Evolutionary conservation across 2,113 vertebrate genomes (phyloP), one percentile per base, ranked within the genome.

Genomic region (Ranitomeya imitator): DNA sequence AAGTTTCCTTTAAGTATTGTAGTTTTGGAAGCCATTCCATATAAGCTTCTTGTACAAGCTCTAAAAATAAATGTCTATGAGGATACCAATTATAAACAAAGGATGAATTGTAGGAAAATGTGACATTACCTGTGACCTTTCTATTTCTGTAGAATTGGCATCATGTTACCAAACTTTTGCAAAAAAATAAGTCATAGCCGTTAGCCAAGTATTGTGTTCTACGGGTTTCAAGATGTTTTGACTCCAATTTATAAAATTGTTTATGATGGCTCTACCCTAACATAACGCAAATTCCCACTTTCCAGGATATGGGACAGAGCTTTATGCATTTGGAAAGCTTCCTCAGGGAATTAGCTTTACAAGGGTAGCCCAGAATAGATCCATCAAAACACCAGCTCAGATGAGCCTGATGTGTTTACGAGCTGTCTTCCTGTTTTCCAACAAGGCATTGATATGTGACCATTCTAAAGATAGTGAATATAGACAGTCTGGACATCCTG

Each of bases 341-440:
- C 87, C 87, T 54, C 15, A n/a, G 87, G 87, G 81, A 85, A 31
- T 63, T 37, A 31, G 59, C 7, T 63, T 76, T 55, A 26, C 15
- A 85, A 78, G 61, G 21, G 74, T 8, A 55, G 51, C 21, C 45
- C 21, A 69, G 78, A 88, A 88, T 85, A 88, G 87, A 79, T 18
- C 59, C 51, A 55, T 37, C 45, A 85, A 85, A 88, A 85, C 71
- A 88, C 52, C 45, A 45, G n/a, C 45, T n/a, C 55, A 77, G 81
- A 85, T 79, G 73, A n/a, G 60, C 23, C 8, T 85, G 59, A 69
- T 83, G 45, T 19, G 0, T n/a, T 69, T 85, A 37, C 51, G 23
- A 85, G 23, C 51, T 78, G 71, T 74, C 60, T 88, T 84, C 82
- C 82, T 59, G 73, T 88, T 84, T 88, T 78, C 76, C 9, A 57